Evolutionary conservation across 2,113 vertebrate species (phyloP).

Genomic region (Austrofundulus limnaeus): DNA sequence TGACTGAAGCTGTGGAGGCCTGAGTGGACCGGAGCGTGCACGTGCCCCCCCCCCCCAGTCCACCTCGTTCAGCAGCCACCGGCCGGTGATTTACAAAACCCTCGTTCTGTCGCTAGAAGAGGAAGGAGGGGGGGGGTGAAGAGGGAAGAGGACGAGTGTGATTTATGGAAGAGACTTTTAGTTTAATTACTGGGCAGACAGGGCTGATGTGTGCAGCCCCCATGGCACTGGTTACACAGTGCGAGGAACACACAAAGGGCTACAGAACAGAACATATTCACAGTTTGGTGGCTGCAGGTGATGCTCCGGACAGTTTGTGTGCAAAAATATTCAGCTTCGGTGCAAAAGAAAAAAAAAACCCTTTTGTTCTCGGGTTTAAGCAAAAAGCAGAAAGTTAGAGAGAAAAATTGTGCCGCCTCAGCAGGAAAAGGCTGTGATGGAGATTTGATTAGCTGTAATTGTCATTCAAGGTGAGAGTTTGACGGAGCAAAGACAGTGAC

Average conservation of each 20-base stretch:
- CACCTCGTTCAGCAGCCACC: constrained; percentile 34
- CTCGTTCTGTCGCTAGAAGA: constrained; percentile 47
- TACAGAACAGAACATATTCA: constrained; percentile 40
- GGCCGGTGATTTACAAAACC: constrained; percentile 70
- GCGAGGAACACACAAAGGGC: constrained; percentile 43
- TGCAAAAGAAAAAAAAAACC: not conserved
- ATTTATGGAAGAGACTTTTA: constrained; percentile 81
- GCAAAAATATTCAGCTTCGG: not conserved
- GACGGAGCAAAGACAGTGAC: constrained; percentile 19
- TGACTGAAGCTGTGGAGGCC: constrained; percentile 15
- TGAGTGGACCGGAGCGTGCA: constrained; percentile 23
- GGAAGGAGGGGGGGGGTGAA: constrained; percentile 30
- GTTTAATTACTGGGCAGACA: constrained; percentile 77
- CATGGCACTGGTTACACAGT: constrained; percentile 46
- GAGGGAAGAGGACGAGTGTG: constrained; percentile 59
- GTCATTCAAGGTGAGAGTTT: constrained; percentile 47
- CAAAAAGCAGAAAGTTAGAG: not conserved
- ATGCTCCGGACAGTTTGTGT: constrained; percentile 25
- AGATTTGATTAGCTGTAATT: constrained; percentile 38
- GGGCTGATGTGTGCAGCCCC: constrained; percentile 65
- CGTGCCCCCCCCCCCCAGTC: not conserved
- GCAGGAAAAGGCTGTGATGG: constrained; percentile 5
- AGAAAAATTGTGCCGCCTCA: constrained; percentile 33
- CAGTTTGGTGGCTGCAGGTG: constrained; percentile 17
- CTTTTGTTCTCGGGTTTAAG: constrained; percentile 7